Base-by-base conservation (phyloP, 2,113 vertebrate species). In the Megaceryle torquata region DNA sequence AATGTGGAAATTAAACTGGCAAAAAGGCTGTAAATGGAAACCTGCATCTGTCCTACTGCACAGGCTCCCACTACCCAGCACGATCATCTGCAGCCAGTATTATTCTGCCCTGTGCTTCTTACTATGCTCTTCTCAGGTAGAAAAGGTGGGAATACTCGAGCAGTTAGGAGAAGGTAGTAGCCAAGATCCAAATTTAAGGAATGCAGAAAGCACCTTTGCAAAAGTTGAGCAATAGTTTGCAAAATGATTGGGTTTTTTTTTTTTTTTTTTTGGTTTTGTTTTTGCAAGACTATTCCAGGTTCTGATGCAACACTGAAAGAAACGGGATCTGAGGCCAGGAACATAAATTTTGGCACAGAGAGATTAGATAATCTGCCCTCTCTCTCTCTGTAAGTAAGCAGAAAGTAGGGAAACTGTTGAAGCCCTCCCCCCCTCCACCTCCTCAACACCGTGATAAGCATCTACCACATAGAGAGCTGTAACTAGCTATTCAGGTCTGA, bases 371-470 rank as follows among this genome's bases (percentile, higher is more conserved):
- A 83, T n/a, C 78, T 81, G 37, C 39, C 26, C 43, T 2, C 48
- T 56, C 31, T 56, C 31, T 35, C 79, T 88, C 59, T 59, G 51
- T 5, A 60, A 60, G 16, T 20, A 90, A 79, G 68, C 4, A 16
- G 46, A 86, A 82, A 70, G 19, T 6, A 87, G 53, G n/a, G 60
- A 76, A 87, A 98, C 98, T 98, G 97, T 98, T 44, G 11, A 63
- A 82, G 56, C 75, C 65, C 77, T 77, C 92, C 81, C 81, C 81
- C 71, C 6, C 24, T 80, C 75, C 46, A 7, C 87, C 85, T 77
- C 71, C 44, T 82, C 86, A 74, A 15, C 24, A 41, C 37, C 22
- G 44, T 12, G 83, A 95, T 92, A 95, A 70, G 44, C 50, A 95
- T 91, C 92, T 93, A 93, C 88, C 92, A 95, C 86, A 68, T 91